Evolutionary conservation across 1,140 invertebrate species (phyloP), one percentile per base, ranked within the genome.

Genomic region (Drosophila sproati): DNA sequence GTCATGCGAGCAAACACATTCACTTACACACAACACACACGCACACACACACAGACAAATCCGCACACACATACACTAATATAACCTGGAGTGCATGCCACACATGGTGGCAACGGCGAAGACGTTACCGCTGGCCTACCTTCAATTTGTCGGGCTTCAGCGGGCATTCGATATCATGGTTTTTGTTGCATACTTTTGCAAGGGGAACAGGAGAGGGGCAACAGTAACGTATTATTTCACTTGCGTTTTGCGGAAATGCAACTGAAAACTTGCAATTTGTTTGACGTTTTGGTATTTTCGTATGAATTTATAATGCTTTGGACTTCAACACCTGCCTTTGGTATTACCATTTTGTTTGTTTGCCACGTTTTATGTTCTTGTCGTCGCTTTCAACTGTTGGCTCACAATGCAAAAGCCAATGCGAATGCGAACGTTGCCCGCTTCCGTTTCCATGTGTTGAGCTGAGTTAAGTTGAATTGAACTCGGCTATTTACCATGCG

Each of bases 181-280:
- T 75, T 71, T 75, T 71, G 73, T 76, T 71, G 73, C 73, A 72
- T 76, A 71, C 68, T 64, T 75, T 76, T 62, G 45, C 12, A 37
- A 64, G 12, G 4, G 45, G 2, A 59, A 32, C 37, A 60, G 5
- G 31, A 7, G 4, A 50, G 51, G 64, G 37, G 29, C 31, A 60
- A 39, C 57, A 56, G 77, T 56, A 88, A 89, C 73, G 77, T 88
- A 88, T 88, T 88, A 88, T 88, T 88, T 88, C 80, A 89, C 80
- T 77, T 83, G 85, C 83, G 85, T 89, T 83, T 88, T 89, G 83
- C 83, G 83, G 83, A 88, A 88, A 89, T 89, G 83, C 85, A 88
- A 88, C 83, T 88, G 85, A 89, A 88, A 88, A 88, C 85, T 88
- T 89, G 83, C 83, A 88, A 88, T 88, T 88, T 88, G 83, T 88